A percentile compares a stretch with the other conserved stretches of the same genome.
These are phyloP conservation scores for Parnassius apollo DNA, from an alignment of 2,888 invertebrate genomes.

Conservation along the genomic window DNA sequence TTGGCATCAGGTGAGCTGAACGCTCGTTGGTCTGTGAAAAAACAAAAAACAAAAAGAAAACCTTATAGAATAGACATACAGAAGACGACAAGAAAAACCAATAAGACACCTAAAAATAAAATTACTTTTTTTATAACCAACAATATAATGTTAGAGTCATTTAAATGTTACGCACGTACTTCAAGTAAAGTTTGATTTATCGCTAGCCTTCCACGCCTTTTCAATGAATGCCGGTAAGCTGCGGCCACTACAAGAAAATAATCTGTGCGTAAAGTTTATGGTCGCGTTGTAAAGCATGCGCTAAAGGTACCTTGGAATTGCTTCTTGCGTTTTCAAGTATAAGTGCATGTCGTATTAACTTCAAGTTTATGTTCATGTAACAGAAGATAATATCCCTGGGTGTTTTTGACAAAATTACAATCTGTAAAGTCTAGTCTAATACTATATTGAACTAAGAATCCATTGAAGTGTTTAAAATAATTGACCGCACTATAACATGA, in stretches of 20 bases:
- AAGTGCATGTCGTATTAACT: background rate
- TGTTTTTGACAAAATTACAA: too few species aligned
- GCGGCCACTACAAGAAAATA: constrained; percentile 18
- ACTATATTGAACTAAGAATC: too few species aligned
- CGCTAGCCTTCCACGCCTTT: constrained; percentile 6
- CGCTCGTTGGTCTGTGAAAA: too few species aligned
- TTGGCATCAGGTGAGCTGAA: too few species aligned
- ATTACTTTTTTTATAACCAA: background rate
- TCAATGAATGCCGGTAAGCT: constrained; percentile 12
- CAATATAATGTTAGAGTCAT: background rate
- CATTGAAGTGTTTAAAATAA: too few species aligned
- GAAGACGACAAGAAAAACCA: background rate
- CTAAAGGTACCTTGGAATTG: constrained; percentile 11
- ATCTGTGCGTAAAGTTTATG: constrained; percentile 20
- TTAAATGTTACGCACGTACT: constrained; percentile 14
- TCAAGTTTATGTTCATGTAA: background rate
- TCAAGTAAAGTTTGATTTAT: constrained; percentile 23
- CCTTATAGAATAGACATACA: background rate
- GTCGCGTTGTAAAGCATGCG: constrained; percentile 17
- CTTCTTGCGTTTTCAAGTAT: constrained; percentile 1
- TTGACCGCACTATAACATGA: too few species aligned
- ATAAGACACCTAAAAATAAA: background rate
- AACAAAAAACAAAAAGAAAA: too few species aligned
- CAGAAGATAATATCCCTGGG: too few species aligned
- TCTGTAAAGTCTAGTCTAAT: too few species aligned